Percentiles rank a stretch among this genome's conserved stretches.
Evolutionary conservation across 2,797 vertebrate species (phyloP).

Genomic region (Brotula barbata): DNA sequence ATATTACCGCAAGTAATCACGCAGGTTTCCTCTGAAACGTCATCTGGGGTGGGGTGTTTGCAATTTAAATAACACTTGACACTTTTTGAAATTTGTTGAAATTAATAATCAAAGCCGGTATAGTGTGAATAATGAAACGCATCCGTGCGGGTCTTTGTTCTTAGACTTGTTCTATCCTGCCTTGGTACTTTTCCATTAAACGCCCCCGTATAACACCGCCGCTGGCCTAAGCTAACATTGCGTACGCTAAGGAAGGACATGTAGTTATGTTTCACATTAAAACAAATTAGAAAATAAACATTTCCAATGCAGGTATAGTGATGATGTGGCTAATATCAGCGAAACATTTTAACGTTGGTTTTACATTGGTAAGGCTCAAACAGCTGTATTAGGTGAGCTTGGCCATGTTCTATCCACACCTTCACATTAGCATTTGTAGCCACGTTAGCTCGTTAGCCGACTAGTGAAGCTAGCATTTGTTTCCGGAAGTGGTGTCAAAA

Average conservation of each 20-base stretch:
- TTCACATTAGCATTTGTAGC: constrained; percentile 13
- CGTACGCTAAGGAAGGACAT: background rate
- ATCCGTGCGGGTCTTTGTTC: constrained; percentile 8
- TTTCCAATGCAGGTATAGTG: background rate
- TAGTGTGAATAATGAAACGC: too few species aligned
- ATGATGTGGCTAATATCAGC: too few species aligned
- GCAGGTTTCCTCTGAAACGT: too few species aligned
- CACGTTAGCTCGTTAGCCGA: constrained; percentile 37
- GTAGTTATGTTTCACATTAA: background rate
- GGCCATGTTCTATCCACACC: constrained; percentile 4
- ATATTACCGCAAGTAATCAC: too few species aligned
- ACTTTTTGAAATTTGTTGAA: too few species aligned
- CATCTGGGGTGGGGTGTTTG: too few species aligned
- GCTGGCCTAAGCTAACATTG: constrained; percentile 15
- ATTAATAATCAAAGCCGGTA: too few species aligned
- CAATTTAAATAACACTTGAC: too few species aligned
- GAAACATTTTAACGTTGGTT: too few species aligned
- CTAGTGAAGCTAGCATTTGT: background rate
- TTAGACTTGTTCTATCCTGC: background rate
- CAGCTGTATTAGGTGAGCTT: background rate
- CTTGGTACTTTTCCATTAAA: constrained; percentile 64
- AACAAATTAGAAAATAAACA: background rate
- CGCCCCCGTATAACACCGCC: constrained; percentile 31
- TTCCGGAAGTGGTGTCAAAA: background rate
- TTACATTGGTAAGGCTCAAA: background rate